Percentiles rank a stretch among this genome's conserved stretches.
phyloP scores from a whole-genome alignment of 37 sponge, comb jelly and placozoan genomes.

The Hormiphora californensis region DNA sequence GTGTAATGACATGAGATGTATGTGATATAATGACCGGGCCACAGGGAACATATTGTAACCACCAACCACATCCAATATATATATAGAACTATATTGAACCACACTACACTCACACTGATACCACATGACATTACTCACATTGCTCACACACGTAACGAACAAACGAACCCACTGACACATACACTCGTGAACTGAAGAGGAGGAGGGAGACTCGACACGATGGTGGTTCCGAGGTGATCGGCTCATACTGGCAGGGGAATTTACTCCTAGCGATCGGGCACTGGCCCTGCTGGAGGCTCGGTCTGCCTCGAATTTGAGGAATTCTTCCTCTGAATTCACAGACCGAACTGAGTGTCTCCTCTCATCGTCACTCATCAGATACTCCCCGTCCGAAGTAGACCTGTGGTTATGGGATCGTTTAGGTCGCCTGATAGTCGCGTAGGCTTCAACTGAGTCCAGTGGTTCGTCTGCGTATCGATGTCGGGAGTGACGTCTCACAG shows the following conservation, averaged over 20 bases:
- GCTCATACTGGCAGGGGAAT: no score
- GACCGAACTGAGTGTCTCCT: conserved; percentile 4
- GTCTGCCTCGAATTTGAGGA: not conserved
- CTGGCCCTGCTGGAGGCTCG: not conserved
- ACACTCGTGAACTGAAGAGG: no score
- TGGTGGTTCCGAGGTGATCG: no score
- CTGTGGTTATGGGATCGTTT: not conserved
- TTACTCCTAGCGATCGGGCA: not conserved
- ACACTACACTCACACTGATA: no score
- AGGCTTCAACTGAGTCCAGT: not conserved
- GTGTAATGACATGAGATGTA: not conserved
- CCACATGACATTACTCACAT: no score
- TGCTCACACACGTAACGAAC: no score
- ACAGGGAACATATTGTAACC: no score
- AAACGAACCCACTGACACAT: no score
- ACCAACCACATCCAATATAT: no score
- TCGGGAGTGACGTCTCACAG: not conserved
- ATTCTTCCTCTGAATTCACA: not conserved
- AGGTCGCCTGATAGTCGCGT: not conserved
- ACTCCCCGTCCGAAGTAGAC: not conserved
- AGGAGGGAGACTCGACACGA: no score
- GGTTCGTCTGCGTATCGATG: not conserved
- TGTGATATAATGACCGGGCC: not conserved
- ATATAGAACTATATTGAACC: no score
- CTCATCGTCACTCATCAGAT: not conserved